A percentile compares a stretch with the other conserved stretches of the same genome.
These are phyloP conservation scores for Pteronura brasiliensis DNA, from an alignment of 2,113 vertebrate genomes.

Conservation along the genomic window DNA sequence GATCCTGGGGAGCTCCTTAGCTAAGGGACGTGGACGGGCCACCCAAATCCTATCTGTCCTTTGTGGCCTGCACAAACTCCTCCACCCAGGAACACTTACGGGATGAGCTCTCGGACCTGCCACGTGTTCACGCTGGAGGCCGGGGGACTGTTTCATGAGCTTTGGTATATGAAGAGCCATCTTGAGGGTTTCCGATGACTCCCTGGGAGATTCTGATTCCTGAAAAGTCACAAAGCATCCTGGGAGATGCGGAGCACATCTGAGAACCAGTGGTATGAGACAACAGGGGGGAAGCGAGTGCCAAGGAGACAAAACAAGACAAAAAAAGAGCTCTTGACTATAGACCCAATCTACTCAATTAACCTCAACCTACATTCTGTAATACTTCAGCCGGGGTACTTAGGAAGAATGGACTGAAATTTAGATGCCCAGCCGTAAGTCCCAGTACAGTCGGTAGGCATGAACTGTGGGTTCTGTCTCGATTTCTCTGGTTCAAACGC, in stretches of 20 bases:
- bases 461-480: fast-evolving
- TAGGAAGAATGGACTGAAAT: background rate
- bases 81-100: fast-evolving
- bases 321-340: too few species aligned
- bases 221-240: background rate
- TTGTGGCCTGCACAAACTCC: fast-evolving
- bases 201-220: background rate
- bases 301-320: background rate
- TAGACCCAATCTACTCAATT: background rate
- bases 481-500: fast-evolving
- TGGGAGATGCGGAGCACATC: background rate
- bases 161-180: background rate
- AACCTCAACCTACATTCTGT: background rate
- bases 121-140: fast-evolving
- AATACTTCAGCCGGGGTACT: background rate
- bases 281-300: background rate
- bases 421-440: fast-evolving
- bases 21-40: too few species aligned
- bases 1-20: background rate
- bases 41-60: background rate
- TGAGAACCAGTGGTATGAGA: background rate
- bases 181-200: background rate
- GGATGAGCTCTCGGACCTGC: too few species aligned
- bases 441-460: background rate
- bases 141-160: fast-evolving